A percentile compares a stretch with the other conserved stretches of the same genome.
phyloP scores from a whole-genome alignment of 2,888 invertebrate species.

The Chrysolina americana region DNA sequence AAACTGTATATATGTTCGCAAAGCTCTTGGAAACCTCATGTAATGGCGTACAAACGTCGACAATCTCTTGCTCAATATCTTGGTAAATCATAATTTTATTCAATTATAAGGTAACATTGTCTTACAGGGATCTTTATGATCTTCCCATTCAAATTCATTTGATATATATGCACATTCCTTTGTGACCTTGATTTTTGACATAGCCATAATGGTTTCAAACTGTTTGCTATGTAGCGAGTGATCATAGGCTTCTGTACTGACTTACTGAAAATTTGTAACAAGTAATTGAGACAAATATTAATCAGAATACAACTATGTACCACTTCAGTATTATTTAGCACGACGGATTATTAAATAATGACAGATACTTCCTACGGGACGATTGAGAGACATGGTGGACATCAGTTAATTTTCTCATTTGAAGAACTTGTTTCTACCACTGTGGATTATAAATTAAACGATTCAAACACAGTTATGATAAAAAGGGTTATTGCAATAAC shows the following conservation, averaged over 20 bases:
- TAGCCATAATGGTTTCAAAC: not conserved
- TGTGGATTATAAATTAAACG: too few species aligned
- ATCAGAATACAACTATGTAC: too few species aligned
- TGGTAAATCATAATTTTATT: conserved; percentile 10
- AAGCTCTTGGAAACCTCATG: not conserved
- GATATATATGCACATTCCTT: conserved; percentile 4
- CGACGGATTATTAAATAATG: too few species aligned
- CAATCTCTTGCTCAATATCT: conserved; percentile 13
- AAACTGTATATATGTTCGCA: conserved; percentile 3
- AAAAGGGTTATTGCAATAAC: too few species aligned
- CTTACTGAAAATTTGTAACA: not conserved
- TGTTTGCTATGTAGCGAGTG: not conserved
- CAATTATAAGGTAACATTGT: conserved; percentile 11
- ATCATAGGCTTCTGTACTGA: not conserved
- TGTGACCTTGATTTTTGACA: not conserved
- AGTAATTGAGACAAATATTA: too few species aligned
- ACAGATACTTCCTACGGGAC: too few species aligned
- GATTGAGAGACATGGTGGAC: too few species aligned
- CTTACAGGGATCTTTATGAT: not conserved
- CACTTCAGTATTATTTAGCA: too few species aligned
- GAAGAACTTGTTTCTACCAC: too few species aligned
- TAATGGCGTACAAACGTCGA: not conserved
- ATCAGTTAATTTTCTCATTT: too few species aligned
- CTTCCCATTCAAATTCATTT: conserved; percentile 7
- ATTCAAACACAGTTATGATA: too few species aligned